Conservation (phyloP, 2,888 invertebrate species). For the Sarcophaga subvicina region DNA sequence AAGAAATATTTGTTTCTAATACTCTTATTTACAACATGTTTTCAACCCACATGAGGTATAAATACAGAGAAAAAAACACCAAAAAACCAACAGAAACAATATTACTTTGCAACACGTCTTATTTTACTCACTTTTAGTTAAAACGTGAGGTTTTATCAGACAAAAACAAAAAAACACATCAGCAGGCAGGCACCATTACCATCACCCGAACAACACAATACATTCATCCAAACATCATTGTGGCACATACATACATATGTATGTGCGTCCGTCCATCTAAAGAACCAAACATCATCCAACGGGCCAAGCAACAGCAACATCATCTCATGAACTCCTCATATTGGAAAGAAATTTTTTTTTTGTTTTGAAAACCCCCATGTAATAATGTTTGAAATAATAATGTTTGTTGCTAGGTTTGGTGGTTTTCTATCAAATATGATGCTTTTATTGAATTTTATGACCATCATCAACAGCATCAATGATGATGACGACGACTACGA, state of each 20-base stretch:
- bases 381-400: constrained; percentile 62
- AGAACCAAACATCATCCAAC: too few species aligned
- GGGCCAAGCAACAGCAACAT: too few species aligned
- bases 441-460: constrained; percentile 70
- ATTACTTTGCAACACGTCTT: constrained; percentile 46
- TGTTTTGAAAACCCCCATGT: constrained; percentile 34
- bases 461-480: constrained; percentile 50
- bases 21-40: constrained; percentile 57
- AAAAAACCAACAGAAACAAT: background rate
- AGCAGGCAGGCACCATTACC: constrained; percentile 27
- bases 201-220: constrained; percentile 28
- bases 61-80: background rate
- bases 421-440: constrained; percentile 68
- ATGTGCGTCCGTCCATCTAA: too few species aligned
- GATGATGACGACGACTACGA: background rate
- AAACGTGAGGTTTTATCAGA: constrained; percentile 67
- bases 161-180: constrained; percentile 31
- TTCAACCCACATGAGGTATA: constrained; percentile 50
- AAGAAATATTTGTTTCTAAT: constrained; percentile 39
- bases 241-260: background rate
- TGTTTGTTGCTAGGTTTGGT: background rate
- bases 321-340: too few species aligned
- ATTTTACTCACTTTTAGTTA: constrained; percentile 52
- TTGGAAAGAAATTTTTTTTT: background rate
- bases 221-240: constrained; percentile 16